Evolutionary conservation across 53 echinoderm and acorn worm genomes (phyloP).

Genomic region (Pentamera pediparva): DNA sequence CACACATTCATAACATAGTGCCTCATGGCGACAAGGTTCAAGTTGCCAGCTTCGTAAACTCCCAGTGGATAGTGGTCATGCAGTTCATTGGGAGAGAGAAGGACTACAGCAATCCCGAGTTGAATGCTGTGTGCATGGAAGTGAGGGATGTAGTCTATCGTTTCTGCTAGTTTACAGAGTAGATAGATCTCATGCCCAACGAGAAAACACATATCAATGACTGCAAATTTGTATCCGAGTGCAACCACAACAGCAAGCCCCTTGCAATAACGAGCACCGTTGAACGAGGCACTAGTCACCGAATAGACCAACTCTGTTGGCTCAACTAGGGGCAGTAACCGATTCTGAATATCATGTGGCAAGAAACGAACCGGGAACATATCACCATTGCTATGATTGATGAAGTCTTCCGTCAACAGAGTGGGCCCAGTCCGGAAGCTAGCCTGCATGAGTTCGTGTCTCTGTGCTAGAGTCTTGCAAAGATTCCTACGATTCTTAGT

Average conservation of each 20-base stretch:
- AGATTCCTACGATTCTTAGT: slow-evolving; percentile 26
- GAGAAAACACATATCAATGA: slow-evolving; percentile 16
- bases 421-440: background rate
- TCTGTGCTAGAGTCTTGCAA: slow-evolving; percentile 16
- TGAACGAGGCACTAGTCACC: background rate
- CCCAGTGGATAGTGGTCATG: slow-evolving; percentile 7
- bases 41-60: background rate
- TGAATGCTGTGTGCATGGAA: slow-evolving; percentile 2
- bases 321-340: background rate
- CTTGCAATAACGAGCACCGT: background rate
- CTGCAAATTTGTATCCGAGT: background rate
- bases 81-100: background rate
- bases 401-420: background rate
- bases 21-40: background rate
- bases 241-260: background rate
- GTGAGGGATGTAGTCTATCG: background rate
- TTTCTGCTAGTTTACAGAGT: background rate
- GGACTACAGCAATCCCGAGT: background rate
- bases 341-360: background rate
- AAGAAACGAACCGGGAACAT: background rate
- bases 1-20: background rate
- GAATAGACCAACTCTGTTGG: background rate
- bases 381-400: background rate
- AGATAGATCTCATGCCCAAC: background rate
- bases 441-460: slow-evolving; percentile 24